Conservation (phyloP, 2,113 vertebrate genomes). For the Cyprinodon variegatus region DNA sequence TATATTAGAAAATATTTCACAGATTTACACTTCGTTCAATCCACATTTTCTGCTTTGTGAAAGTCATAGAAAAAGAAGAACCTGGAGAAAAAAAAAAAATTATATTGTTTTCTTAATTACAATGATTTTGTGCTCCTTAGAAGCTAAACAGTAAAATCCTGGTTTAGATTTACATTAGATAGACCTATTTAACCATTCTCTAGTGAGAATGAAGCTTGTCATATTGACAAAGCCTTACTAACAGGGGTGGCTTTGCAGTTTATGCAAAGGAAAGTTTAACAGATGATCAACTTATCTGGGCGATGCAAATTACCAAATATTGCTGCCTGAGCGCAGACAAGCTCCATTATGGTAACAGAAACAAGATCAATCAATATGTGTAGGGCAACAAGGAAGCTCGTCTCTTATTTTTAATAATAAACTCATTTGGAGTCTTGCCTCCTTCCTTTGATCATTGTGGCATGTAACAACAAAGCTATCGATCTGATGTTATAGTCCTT, state of each 20-base stretch:
- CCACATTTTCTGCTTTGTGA: not conserved
- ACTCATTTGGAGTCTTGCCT: not conserved
- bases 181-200: not conserved
- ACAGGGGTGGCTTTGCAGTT: not conserved
- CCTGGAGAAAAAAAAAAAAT: not conserved
- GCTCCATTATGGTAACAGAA: conserved; percentile 10
- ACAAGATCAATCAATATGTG: conserved; percentile 2
- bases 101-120: not conserved
- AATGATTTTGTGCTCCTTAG: not conserved
- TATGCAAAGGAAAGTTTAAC: not conserved
- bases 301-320: conserved; percentile 3
- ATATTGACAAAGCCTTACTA: not conserved
- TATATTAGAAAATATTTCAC: not conserved
- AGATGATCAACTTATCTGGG: conserved; percentile 9
- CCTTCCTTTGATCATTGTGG: conserved; percentile 5
- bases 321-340: conserved; percentile 2
- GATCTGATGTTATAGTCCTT: conserved; percentile 3
- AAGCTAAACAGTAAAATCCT: not conserved
- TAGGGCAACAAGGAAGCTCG: not conserved
- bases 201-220: not conserved
- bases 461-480: conserved; percentile 11
- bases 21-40: not conserved
- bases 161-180: not conserved
- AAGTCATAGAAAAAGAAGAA: not conserved
- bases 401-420: conserved; percentile 2